These are phyloP conservation scores for Trichogramma evanescens DNA, from an alignment of 2,888 invertebrate species.

Conservation along the genomic window DNA sequence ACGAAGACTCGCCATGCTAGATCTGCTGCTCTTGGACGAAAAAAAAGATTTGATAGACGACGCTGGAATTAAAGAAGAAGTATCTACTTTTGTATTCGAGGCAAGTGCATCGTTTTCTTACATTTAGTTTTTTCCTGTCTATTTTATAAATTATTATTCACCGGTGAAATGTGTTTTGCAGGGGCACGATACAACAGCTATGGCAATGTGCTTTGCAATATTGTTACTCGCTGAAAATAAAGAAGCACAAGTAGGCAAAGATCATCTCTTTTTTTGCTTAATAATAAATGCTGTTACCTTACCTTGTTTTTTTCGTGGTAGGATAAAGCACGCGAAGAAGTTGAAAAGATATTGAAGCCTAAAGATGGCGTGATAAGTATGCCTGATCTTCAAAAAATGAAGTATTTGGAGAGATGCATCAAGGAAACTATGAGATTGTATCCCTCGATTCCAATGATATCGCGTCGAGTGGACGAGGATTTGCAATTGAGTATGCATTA, in stretches of 20 bases:
- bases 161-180: background rate
- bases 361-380: slow-evolving; percentile 48
- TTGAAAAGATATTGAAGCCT: slow-evolving; percentile 49
- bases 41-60: slow-evolving; percentile 30
- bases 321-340: slow-evolving; percentile 28
- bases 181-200: slow-evolving; percentile 59
- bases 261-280: no score
- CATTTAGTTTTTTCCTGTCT: no score
- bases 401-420: slow-evolving; percentile 63
- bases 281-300: no score
- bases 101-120: background rate
- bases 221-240: slow-evolving; percentile 35
- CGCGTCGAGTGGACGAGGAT: slow-evolving; percentile 53
- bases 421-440: slow-evolving; percentile 62
- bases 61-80: slow-evolving; percentile 38
- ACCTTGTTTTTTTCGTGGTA: slow-evolving; percentile 6
- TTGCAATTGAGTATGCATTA: slow-evolving; percentile 37
- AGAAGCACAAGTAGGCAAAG: slow-evolving; percentile 5
- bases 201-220: slow-evolving; percentile 50
- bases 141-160: background rate
- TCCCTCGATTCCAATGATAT: slow-evolving; percentile 62
- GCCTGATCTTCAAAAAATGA: slow-evolving; percentile 55
- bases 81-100: slow-evolving; percentile 40
- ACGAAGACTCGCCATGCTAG: slow-evolving; percentile 36
- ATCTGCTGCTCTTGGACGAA: slow-evolving; percentile 33